Evolutionary conservation across 2,113 vertebrate species (phyloP).

Genomic region (Lucifuga dentata): DNA sequence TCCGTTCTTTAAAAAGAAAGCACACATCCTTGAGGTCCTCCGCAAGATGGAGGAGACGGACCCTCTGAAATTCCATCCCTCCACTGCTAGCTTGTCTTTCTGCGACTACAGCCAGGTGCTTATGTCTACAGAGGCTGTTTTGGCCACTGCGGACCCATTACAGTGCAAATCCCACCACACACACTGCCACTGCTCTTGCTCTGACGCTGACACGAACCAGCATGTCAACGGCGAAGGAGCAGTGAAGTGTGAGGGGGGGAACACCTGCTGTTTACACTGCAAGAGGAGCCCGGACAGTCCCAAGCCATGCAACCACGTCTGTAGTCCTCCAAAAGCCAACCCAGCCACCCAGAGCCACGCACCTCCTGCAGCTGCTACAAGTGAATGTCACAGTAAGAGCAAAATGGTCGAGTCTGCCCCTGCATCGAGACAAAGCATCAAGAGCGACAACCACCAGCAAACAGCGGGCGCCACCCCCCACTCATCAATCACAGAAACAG

Average conservation of each 20-base stretch:
- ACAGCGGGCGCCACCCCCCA: constrained; percentile 16
- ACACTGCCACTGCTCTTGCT: constrained; percentile 77
- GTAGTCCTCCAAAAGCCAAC: constrained; percentile 76
- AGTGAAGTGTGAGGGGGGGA: constrained; percentile 77
- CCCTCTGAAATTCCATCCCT: constrained; percentile 83
- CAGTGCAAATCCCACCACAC: constrained; percentile 74
- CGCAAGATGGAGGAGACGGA: constrained; percentile 94
- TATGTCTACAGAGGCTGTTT: constrained; percentile 77
- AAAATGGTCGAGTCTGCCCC: constrained; percentile 43
- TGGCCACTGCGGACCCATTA: constrained; percentile 72
- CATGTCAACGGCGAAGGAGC: constrained; percentile 86
- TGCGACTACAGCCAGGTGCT: constrained; percentile 84
- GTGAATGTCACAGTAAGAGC: constrained; percentile 64
- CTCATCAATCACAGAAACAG: not conserved
- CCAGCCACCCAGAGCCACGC: constrained; percentile 46
- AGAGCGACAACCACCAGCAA: constrained; percentile 64
- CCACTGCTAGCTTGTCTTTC: constrained; percentile 76
- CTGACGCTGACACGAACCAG: constrained; percentile 78
- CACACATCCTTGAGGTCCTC: constrained; percentile 95
- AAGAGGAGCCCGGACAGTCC: constrained; percentile 80
- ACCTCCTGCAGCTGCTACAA: constrained; percentile 37
- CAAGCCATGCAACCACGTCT: constrained; percentile 81
- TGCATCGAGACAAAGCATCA: constrained; percentile 45
- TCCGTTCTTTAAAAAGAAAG: constrained; percentile 96
- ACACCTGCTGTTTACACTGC: constrained; percentile 83